Percentiles rank a stretch among this genome's conserved stretches.
Conservation (phyloP, 2,797 vertebrate species). For the Caiman crocodilus region DNA sequence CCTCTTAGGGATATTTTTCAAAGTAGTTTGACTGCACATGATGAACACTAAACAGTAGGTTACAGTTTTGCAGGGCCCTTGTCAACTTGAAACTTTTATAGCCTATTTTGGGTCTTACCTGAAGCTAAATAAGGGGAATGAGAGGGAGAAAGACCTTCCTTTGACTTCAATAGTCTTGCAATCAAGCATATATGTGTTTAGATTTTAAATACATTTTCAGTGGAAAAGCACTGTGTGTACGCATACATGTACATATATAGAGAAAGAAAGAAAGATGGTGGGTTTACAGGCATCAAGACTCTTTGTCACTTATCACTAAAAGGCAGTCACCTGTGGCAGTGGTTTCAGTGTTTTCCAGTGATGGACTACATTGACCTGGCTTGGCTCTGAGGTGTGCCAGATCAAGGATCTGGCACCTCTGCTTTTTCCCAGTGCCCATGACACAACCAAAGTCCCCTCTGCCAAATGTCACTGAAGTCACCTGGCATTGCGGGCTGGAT, state of each 20-base stretch:
- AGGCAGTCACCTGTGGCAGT: background rate
- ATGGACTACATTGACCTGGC: no score
- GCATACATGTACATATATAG: background rate
- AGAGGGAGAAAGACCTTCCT: background rate
- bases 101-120: background rate
- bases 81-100: background rate
- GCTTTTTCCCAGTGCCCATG: no score
- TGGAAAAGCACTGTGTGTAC: background rate
- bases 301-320: background rate
- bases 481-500: no score
- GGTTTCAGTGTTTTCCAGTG: no score
- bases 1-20: background rate
- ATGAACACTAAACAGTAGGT: background rate
- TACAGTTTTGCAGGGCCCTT: background rate
- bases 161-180: background rate
- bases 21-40: background rate
- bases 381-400: no score
- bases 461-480: no score
- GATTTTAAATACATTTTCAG: background rate
- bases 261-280: no score
- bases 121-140: background rate
- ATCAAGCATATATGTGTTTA: background rate
- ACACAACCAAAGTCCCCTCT: no score
- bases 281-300: background rate
- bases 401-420: no score